Evolutionary conservation across 2,113 vertebrate genomes (phyloP).

Genomic region (Hemiscyllium ocellatum): DNA sequence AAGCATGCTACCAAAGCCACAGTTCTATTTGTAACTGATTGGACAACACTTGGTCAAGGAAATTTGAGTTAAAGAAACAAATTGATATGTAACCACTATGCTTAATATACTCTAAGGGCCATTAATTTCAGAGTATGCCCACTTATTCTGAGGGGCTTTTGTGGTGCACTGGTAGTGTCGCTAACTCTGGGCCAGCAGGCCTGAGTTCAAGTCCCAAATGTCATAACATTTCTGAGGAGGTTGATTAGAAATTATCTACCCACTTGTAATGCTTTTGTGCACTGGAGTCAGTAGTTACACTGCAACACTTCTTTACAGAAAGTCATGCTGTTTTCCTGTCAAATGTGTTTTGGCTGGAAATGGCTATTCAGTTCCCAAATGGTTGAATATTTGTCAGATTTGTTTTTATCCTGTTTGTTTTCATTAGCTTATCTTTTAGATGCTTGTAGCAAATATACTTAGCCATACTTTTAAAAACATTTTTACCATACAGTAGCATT

Average conservation of each 20-base stretch:
- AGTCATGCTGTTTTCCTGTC: not conserved
- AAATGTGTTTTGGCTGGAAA: not conserved
- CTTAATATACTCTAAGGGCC: not conserved
- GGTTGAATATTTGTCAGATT: not conserved
- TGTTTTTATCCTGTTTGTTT: not conserved
- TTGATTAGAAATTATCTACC: too few relatives aligned
- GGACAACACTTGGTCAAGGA: not conserved
- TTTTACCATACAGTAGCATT: not conserved
- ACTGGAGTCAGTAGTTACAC: not conserved
- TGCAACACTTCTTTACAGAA: not conserved
- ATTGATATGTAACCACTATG: not conserved
- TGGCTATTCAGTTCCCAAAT: not conserved
- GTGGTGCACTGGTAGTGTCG: too few relatives aligned
- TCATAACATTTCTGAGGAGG: too few relatives aligned
- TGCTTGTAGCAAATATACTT: not conserved
- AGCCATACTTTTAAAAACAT: too few relatives aligned
- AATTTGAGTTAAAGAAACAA: not conserved
- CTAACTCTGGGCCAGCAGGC: too few relatives aligned
- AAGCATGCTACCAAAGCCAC: not conserved
- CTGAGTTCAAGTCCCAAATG: too few relatives aligned
- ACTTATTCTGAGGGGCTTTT: too few relatives aligned
- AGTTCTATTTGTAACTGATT: not conserved
- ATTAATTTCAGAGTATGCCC: not conserved
- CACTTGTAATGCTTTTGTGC: not conserved
- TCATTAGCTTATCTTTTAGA: not conserved